These are phyloP conservation scores for Phocoena phocoena DNA, from an alignment of 2,113 vertebrate species.

Conservation along the genomic window DNA sequence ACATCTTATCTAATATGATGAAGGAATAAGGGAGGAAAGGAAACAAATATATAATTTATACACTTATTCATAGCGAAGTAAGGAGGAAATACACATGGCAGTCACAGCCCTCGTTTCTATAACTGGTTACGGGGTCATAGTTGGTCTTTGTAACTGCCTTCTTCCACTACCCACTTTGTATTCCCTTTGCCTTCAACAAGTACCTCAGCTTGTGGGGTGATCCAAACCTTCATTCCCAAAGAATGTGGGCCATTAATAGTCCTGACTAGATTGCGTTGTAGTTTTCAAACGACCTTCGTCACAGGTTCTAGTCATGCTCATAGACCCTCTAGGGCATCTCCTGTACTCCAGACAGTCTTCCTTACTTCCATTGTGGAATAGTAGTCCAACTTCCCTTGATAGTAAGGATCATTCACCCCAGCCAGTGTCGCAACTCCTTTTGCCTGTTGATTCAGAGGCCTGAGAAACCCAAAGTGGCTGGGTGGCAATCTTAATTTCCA, in stretches of 20 bases:
- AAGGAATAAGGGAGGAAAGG: background rate
- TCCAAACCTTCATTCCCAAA: background rate
- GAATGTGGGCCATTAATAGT: background rate
- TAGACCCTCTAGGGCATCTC: background rate
- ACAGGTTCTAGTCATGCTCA: no score
- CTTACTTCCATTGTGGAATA: background rate
- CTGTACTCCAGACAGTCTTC: background rate
- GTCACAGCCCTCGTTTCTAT: background rate
- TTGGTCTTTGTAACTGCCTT: background rate
- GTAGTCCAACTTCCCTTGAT: accelerated
- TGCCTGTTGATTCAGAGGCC: background rate
- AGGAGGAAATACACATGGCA: background rate
- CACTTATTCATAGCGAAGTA: background rate
- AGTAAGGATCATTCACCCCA: accelerated
- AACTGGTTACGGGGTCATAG: background rate
- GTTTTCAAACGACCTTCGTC: background rate
- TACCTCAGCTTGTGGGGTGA: background rate
- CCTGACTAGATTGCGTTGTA: background rate
- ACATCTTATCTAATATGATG: background rate
- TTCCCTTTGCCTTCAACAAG: background rate
- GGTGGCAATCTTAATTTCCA: background rate
- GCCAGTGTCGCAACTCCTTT: background rate
- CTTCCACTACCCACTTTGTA: background rate
- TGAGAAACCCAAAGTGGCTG: background rate
- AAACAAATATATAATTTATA: background rate